phyloP scores from a whole-genome alignment of 1,140 invertebrate genomes.

The Saccostrea glomerata region DNA sequence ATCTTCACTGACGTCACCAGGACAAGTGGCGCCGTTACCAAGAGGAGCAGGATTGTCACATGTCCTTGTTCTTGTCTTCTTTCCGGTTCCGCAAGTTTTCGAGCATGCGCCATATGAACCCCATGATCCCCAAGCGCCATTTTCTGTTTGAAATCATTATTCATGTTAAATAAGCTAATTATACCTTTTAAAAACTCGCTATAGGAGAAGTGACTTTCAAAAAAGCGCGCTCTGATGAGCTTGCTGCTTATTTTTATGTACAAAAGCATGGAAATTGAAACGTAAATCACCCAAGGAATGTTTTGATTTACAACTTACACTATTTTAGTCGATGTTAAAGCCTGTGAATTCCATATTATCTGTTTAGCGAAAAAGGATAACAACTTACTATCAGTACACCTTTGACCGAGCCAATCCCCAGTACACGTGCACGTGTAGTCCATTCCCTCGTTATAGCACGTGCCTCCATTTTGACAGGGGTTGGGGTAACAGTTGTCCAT shows the following conservation, averaged over 20 bases:
- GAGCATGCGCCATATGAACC: conserved; percentile 20
- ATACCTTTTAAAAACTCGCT: no score
- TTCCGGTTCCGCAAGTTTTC: conserved; percentile 43
- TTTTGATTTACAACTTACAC: no score
- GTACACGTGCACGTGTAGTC: conserved; percentile 42
- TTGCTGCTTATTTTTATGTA: no score
- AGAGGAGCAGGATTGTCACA: conserved; percentile 42
- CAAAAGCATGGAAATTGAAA: no score
- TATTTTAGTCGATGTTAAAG: no score
- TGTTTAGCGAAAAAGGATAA: no score
- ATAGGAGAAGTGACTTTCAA: no score
- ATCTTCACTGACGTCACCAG: background rate
- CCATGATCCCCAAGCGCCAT: conserved; percentile 47
- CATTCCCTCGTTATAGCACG: conserved; percentile 43
- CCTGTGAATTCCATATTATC: no score
- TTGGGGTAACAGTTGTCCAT: conserved; percentile 41
- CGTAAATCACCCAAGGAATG: no score
- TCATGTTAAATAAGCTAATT: no score
- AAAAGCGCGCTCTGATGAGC: no score
- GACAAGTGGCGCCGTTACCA: background rate
- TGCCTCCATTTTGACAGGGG: conserved; percentile 28
- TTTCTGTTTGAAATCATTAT: background rate
- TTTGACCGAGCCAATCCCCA: conserved; percentile 28
- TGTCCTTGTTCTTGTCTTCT: conserved; percentile 23
- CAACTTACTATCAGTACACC: conserved; percentile 39